Conservation (phyloP, 2,888 invertebrate species). For the Gnatocerus cornutus region DNA sequence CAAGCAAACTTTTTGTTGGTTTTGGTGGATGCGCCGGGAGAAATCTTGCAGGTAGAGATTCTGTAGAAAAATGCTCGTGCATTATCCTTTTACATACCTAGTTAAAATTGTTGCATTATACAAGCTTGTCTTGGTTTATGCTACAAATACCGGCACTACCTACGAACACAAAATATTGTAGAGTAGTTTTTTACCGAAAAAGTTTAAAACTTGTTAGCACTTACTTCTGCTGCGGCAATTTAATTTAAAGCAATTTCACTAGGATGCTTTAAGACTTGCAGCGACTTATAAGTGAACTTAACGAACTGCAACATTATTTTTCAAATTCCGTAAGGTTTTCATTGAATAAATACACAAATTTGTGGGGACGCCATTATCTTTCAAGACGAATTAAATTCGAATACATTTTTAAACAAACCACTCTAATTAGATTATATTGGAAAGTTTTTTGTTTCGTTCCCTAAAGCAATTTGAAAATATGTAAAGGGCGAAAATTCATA, state of each 20-base stretch:
- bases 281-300: slow-evolving; percentile 1
- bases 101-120: too few relatives aligned
- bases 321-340: not conserved
- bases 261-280: not conserved
- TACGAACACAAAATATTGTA: not conserved
- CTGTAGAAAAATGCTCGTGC: too few relatives aligned
- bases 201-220: slow-evolving; percentile 2
- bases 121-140: too few relatives aligned
- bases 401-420: slow-evolving; percentile 29
- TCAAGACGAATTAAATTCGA: not conserved
- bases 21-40: too few relatives aligned
- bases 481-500: slow-evolving; percentile 48
- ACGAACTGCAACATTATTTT: not conserved
- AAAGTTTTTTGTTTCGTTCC: slow-evolving; percentile 38
- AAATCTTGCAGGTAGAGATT: too few relatives aligned
- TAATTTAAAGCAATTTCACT: not conserved
- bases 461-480: slow-evolving; percentile 43
- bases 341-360: slow-evolving; percentile 4
- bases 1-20: too few relatives aligned
- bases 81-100: too few relatives aligned
- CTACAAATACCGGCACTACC: too few relatives aligned
- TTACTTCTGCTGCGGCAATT: not conserved
- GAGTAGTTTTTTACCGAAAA: not conserved
- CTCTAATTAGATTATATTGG: slow-evolving; percentile 38
- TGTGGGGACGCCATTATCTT: not conserved